Evolutionary conservation across 2,113 vertebrate species (phyloP), one percentile per base, ranked within the genome.

Genomic region (Syrmaticus mikado): DNA sequence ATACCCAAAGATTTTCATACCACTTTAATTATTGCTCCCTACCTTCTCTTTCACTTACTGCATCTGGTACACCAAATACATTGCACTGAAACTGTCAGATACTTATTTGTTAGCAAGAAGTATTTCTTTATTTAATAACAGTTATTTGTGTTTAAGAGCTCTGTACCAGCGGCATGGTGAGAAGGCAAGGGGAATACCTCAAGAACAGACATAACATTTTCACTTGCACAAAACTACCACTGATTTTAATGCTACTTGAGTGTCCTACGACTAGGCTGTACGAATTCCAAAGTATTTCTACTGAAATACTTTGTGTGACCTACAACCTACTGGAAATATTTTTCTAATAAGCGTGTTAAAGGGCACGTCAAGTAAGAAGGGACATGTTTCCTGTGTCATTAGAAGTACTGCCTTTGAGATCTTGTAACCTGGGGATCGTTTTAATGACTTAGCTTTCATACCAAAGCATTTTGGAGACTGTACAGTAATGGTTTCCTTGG

Each of bases 41-140:
- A 15, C 53, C 21, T 48, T 48, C 46, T 48, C 46, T 66, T 72
- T 65, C 13, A 48, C 52, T 73, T 76, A 20, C 48, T 62, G 3
- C 16, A 19, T 45, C 65, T 0, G 0, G 12, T 61, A 21, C 1
- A n/a, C 58, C 17, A 70, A 4, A 24, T 82, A 5, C 21, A 55
- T 66, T 74, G 46, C 57, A 43, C 52, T 78, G 41, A 81, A 95
- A 72, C 61, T 74, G 10, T 28, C 83, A 38, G 36, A 41, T 68
- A 48, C 24, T 85, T 87, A 38, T 72, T 75, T 87, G 10, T 66
- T 65, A 50, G n/a, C 34, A 57, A 92, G 53, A 90, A 57, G 76
- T 80, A 57, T 61, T 82, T 82, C 22, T 21, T 76, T 90, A 53
- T 65, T 85, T 48, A 30, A 36, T 88, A 73, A 46, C 6, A 68